Evolutionary conservation across 2,113 vertebrate genomes (phyloP).

Genomic region (Sinocyclocheilus rhinocerous): DNA sequence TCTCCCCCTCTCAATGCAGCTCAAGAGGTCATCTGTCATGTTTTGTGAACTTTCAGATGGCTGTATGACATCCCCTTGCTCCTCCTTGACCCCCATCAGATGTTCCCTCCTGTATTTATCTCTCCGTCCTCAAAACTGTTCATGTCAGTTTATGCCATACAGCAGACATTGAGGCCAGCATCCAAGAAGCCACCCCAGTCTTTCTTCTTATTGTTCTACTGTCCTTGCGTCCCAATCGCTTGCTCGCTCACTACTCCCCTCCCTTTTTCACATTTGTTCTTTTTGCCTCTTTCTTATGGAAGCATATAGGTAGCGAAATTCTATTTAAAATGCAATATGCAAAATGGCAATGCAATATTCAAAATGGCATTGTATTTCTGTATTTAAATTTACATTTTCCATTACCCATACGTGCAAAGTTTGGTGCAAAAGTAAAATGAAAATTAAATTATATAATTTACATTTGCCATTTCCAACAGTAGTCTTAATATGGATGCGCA

Average conservation of each 20-base stretch:
- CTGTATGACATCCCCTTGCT: slow-evolving; percentile 48
- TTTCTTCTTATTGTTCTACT: slow-evolving; percentile 50
- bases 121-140: slow-evolving; percentile 17
- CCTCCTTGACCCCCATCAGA: slow-evolving; percentile 56
- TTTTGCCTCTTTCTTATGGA: neutral
- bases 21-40: slow-evolving; percentile 60
- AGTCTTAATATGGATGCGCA: no score
- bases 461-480: no score
- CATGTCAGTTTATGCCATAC: slow-evolving; percentile 26
- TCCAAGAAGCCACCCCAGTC: slow-evolving; percentile 34
- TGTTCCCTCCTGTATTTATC: slow-evolving; percentile 38
- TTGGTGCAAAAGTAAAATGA: no score
- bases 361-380: no score
- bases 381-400: no score
- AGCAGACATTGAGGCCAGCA: slow-evolving; percentile 17
- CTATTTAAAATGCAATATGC: no score
- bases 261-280: slow-evolving; percentile 14
- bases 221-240: slow-evolving; percentile 40
- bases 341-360: no score
- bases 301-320: no score
- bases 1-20: slow-evolving; percentile 56
- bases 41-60: slow-evolving; percentile 57
- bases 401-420: no score
- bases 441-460: no score
- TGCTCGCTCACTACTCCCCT: neutral